These are phyloP conservation scores for Solenodon paradoxus DNA, from an alignment of 2,113 vertebrate species.

Conservation along the genomic window DNA sequence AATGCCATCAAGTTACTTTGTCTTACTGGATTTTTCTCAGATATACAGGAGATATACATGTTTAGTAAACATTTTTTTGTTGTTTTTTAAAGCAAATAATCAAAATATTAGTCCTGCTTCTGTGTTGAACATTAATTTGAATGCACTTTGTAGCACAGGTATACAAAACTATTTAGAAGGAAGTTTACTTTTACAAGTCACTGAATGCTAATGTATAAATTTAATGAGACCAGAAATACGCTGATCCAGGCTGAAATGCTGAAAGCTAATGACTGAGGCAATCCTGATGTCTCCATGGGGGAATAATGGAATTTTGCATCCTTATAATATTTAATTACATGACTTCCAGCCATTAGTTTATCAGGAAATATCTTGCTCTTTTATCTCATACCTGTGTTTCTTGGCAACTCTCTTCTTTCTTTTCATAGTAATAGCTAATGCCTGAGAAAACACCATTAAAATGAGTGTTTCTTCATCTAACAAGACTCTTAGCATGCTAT, in stretches of 20 bases:
- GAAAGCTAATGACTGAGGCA: slow-evolving; percentile 64
- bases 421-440: slow-evolving; percentile 22
- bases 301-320: slow-evolving; percentile 54
- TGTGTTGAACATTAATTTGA: not conserved
- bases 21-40: no score
- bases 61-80: no score
- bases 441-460: not conserved
- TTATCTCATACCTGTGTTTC: slow-evolving; percentile 15
- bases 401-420: slow-evolving; percentile 10
- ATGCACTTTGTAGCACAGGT: not conserved
- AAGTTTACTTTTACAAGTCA: slow-evolving; percentile 65
- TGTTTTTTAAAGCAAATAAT: no score
- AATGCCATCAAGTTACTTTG: no score
- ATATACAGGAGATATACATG: no score
- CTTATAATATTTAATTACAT: slow-evolving; percentile 66
- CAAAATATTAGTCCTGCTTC: no score
- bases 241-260: slow-evolving; percentile 51
- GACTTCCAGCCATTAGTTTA: slow-evolving; percentile 57
- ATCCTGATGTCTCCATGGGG: slow-evolving; percentile 50
- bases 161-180: slow-evolving; percentile 19
- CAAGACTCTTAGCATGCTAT: not conserved
- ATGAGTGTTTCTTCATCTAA: not conserved
- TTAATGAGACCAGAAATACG: slow-evolving; percentile 67
- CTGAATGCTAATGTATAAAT: slow-evolving; percentile 44
- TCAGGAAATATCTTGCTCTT: slow-evolving; percentile 49